Conservation (phyloP, 2,888 invertebrate species). For the Bombylius discolor region DNA sequence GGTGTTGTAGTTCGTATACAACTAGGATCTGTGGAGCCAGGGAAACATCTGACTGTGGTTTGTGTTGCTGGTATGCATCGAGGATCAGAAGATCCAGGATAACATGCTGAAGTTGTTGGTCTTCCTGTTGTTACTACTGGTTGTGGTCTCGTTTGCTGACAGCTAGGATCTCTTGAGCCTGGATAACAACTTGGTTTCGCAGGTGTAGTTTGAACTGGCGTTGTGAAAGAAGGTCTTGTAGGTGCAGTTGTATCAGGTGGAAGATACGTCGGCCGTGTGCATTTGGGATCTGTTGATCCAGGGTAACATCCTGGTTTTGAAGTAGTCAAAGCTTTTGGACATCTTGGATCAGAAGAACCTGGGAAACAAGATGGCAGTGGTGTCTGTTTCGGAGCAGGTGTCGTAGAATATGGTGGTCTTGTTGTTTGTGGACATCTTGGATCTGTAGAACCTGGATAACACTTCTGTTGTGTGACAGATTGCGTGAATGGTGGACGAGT, state of each 20-base stretch:
- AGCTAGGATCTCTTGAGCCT: conserved; percentile 25
- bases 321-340: conserved; percentile 17
- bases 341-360: conserved; percentile 32
- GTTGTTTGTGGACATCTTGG: conserved; percentile 22
- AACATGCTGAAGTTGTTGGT: too few relatives aligned
- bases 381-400: conserved; percentile 15
- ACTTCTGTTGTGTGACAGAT: conserved; percentile 1
- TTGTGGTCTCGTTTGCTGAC: conserved; percentile 21
- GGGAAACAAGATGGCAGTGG: conserved; percentile 25
- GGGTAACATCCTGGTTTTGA: conserved; percentile 9
- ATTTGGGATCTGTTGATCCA: conserved; percentile 27
- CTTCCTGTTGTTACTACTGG: not conserved
- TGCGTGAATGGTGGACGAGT: too few relatives aligned
- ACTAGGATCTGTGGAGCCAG: too few relatives aligned
- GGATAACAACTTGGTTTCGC: conserved; percentile 20
- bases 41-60: too few relatives aligned
- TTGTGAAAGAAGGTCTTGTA: conserved; percentile 12
- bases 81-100: too few relatives aligned
- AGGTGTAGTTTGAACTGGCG: conserved; percentile 11
- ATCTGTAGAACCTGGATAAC: conserved; percentile 24
- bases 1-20: too few relatives aligned
- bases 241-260: conserved; percentile 18
- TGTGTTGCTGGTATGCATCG: too few relatives aligned
- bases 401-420: not conserved
- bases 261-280: conserved; percentile 17